These are phyloP conservation scores for Hippopotamus amphibius DNA, from an alignment of 2,113 vertebrate species.

Conservation along the genomic window DNA sequence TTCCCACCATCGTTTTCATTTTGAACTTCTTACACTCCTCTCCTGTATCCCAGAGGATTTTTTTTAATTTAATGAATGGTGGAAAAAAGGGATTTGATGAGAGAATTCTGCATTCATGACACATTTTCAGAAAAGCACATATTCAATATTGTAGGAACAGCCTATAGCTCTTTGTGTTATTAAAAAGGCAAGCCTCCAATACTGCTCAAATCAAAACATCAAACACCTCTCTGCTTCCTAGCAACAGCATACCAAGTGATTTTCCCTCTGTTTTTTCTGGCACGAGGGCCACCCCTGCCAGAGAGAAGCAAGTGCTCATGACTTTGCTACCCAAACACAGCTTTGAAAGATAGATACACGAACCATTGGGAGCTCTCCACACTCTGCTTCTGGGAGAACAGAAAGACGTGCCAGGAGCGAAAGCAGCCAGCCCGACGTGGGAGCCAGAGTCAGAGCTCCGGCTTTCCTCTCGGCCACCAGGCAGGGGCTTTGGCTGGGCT, in stretches of 20 bases:
- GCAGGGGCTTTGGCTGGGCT: not conserved
- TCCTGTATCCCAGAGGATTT: not conserved
- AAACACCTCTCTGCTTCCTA: slow-evolving; percentile 51
- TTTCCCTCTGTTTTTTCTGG: slow-evolving; percentile 55
- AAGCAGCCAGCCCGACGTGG: not conserved
- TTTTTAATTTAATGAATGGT: not conserved
- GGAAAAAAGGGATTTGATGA: not conserved
- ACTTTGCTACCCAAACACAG: not conserved
- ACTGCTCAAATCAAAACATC: slow-evolving; percentile 47
- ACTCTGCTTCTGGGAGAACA: not conserved
- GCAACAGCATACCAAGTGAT: slow-evolving; percentile 43
- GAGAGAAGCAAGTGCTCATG: not conserved
- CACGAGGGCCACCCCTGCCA: not conserved
- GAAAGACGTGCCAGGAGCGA: not conserved
- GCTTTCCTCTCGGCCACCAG: not conserved
- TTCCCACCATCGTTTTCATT: not conserved
- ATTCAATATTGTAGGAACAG: not conserved
- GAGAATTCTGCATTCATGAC: slow-evolving; percentile 4
- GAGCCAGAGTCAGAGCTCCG: not conserved
- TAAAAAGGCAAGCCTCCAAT: slow-evolving; percentile 60
- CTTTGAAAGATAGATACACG: not conserved
- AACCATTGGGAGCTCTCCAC: not conserved
- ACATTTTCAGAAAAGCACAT: slow-evolving; percentile 47
- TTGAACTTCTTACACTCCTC: not conserved
- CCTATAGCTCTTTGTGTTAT: not conserved